Evolutionary conservation across 2,888 invertebrate genomes (phyloP).

Genomic region (Diarsia mendica): DNA sequence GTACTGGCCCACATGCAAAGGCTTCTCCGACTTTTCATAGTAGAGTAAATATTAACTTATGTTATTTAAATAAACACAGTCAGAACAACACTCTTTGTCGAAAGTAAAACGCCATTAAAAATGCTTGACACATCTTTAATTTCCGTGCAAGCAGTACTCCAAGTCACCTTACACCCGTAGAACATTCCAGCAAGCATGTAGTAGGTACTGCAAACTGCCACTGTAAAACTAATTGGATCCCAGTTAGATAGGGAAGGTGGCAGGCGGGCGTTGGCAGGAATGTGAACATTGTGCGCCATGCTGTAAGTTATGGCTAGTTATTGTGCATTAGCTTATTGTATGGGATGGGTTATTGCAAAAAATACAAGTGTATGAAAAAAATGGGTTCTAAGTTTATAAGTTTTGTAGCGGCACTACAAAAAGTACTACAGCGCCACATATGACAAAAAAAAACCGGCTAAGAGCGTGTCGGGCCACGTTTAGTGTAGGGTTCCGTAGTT

Average conservation of each 20-base stretch:
- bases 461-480: too few species aligned
- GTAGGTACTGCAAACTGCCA: conserved; percentile 31
- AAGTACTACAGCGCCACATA: too few species aligned
- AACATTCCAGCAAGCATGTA: conserved; percentile 44
- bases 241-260: conserved; percentile 45
- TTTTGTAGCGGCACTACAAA: too few species aligned
- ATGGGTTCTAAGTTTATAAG: too few species aligned
- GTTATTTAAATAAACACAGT: not conserved
- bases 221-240: conserved; percentile 56
- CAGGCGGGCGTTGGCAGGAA: conserved; percentile 27
- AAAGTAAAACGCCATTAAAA: conserved; percentile 15
- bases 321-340: conserved; percentile 1
- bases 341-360: conserved; percentile 2
- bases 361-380: not conserved
- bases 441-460: too few species aligned
- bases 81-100: not conserved
- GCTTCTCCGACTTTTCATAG: too few species aligned
- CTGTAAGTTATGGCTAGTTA: conserved; percentile 15
- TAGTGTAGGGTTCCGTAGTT: too few species aligned
- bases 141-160: conserved; percentile 19
- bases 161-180: conserved; percentile 22
- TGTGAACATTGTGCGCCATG: conserved; percentile 42
- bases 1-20: too few species aligned
- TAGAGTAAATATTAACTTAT: not conserved
- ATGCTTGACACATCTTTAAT: conserved; percentile 20